Base-by-base conservation (phyloP, 2,113 vertebrate genomes). In the Callipepla squamata region DNA sequence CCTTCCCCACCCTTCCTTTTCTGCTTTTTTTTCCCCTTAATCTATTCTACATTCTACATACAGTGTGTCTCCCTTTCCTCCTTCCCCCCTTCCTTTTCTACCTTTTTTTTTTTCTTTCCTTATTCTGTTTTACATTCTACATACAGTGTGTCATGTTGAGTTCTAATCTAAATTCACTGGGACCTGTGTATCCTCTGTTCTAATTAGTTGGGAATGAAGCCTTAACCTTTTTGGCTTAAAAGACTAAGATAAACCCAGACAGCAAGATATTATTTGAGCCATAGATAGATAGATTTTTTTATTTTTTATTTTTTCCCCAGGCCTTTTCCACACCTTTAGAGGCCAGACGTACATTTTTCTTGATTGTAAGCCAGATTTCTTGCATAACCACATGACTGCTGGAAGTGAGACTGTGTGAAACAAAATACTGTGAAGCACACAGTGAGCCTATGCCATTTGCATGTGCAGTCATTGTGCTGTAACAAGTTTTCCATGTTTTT, bases 401-500 rank as follows among this genome's bases (percentile, higher is more conserved):
- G 90, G 94, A 95, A 90, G 83, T 93, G 77, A 61, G 65, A 78
- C 77, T 92, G 3, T 48, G 69, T 63, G 51, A 95, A 96, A 11
- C 61, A 88, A 90, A 75, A 79, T 68, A 58, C 12, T 88, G 82
- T 86, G 88, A 89, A 94, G 57, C 3, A 11, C 62, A 30, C 65
- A 88, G 9, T 80, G 84, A 94, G 59, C 48, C 23, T 32, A 4
- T 76, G 57, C 80, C 89, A 87, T 72, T 86, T 93, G 79, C 85
- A 82, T 82, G 30, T 63, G 78, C 55, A 75, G 72, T 90, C n/a
- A 0, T 86, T 86, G 80, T 7, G 48, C 61, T 0, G 0, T 77
- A 96, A 67, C 42, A 89, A 81, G 77, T 87, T 95, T 90, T 92
- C 94, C 5, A 2, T 94, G 83, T 87, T 86, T 95, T 94, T 65